A percentile compares a stretch with the other conserved stretches of the same genome.
Conservation (phyloP, 2,113 vertebrate species). For the Alaudala cheleensis region DNA sequence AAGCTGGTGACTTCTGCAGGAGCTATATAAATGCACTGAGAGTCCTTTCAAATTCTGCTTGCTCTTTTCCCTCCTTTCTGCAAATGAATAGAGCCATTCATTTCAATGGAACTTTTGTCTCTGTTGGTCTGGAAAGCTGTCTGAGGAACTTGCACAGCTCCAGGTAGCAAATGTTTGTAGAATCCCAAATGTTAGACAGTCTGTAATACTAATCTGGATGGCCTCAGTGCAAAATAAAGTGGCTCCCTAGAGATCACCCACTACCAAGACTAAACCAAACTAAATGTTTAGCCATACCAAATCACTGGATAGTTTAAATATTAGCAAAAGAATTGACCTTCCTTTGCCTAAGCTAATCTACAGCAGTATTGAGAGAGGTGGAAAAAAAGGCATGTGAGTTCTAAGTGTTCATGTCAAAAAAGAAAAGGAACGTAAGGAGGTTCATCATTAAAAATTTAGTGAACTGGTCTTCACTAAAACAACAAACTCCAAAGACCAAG, state of each 20-base stretch:
- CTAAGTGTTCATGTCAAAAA: not conserved
- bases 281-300: not conserved
- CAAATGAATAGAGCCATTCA: constrained; percentile 76
- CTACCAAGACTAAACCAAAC: not conserved
- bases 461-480: not conserved
- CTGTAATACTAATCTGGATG: not conserved
- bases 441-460: not conserved
- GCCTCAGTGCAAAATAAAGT: not conserved
- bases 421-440: not conserved
- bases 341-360: not conserved
- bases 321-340: not conserved
- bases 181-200: constrained; percentile 12
- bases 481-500: rapidly evolving
- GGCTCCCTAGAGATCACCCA: not conserved
- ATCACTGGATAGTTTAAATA: not conserved
- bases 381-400: not conserved
- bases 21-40: constrained; percentile 48
- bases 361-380: not conserved
- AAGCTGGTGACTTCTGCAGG: constrained; percentile 54
- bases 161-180: constrained; percentile 69
- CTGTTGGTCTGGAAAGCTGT: constrained; percentile 59
- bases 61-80: not conserved
- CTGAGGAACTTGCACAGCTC: constrained; percentile 37
- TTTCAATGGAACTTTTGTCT: constrained; percentile 62
- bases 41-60: constrained; percentile 48